Evolutionary conservation across 1,140 invertebrate genomes (phyloP), one percentile per base, ranked within the genome.

Genomic region (Drosophila bocki): DNA sequence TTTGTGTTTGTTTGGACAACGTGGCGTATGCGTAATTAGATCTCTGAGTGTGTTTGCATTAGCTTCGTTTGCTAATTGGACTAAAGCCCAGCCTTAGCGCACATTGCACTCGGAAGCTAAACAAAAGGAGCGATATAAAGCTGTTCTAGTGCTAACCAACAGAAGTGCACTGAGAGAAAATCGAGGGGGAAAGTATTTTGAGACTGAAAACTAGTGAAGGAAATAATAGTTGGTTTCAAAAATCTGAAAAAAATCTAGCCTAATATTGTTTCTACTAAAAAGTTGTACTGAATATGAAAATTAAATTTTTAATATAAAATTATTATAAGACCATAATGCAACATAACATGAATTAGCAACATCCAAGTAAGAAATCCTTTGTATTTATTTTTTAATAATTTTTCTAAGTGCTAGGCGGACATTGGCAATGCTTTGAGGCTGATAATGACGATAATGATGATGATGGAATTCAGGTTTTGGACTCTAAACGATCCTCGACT

Each of bases 1-100:
- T 62, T 53, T 75, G 44, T 70, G 48, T 80, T 60, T 59, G 35
- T 57, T 37, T 57, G 71, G 60, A 63, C 33, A 50, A 81, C 75
- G 57, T 57, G 74, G 64, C 82, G 82, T 85, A 86, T 85, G 74
- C 82, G 82, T 85, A 85, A 85, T 85, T 85, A 81, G 82, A 84
- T 85, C 80, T 81, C 51, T 57, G 47, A 48, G 71, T 72, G 64
- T 77, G 64, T 26, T 84, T 71, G 71, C 71, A 45, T 26, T 33
- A 61, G 69, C 45, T 61, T 67, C 61, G 74, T 58, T 72, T 39
- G 57, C 77, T 84, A 84, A 84, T 84, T 85, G 82, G 82, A 78
- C 78, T 85, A 75, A 75, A 67, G 70, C 64, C 51, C 19, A 44
- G 39, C 48, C 39, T 17, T 15, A 61, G 64, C 64, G 64, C 70